Evolutionary conservation across 2,888 invertebrate genomes (phyloP), one percentile per base, ranked within the genome.

Genomic region (Nycteola revayana): DNA sequence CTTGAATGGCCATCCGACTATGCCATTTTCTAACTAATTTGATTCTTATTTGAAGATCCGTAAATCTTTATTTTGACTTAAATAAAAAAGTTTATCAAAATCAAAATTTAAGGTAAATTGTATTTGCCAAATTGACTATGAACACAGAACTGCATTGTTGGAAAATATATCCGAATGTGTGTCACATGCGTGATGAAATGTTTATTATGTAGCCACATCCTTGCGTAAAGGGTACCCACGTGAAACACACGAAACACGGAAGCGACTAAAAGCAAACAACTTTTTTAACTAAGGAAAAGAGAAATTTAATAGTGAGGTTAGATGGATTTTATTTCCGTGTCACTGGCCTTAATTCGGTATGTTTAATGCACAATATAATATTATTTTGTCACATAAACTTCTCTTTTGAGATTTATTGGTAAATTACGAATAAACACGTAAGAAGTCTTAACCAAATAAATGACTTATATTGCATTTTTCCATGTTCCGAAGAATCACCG

Each of bases 131-230:
- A 28, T 25, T 9, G 33, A 32, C 31, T 29, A 17, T 31, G 14
- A 25, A 27, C 25, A 26, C 42, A 35, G 34, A 14, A 43, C 43
- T 41, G 33, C 32, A 26, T 37, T 40, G 43, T 43, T 49, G 39
- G 45, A 54, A 55, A 45, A 36, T 25, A 48, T 51, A 46, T 49
- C 45, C 41, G 21, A 27, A 36, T 30, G 21, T 25, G 23, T 42
- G 40, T 32, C 32, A 38, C 32, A 36, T n/a, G 14, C 14, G 5
- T 49, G 46, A 32, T 48, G 34, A 35, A 48, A 45, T 41, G 44
- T 50, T 45, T 42, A 45, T 37, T 34, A 37, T 33, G 28, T 11
- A 32, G 29, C 43, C 54, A 55, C 49, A 43, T 55, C 48, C 48
- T 46, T 42, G 48, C 42, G 42, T 50, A 50, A 50, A 48, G 30